Conservation (phyloP, 2,113 vertebrate species). For the Pluvialis apricaria region DNA sequence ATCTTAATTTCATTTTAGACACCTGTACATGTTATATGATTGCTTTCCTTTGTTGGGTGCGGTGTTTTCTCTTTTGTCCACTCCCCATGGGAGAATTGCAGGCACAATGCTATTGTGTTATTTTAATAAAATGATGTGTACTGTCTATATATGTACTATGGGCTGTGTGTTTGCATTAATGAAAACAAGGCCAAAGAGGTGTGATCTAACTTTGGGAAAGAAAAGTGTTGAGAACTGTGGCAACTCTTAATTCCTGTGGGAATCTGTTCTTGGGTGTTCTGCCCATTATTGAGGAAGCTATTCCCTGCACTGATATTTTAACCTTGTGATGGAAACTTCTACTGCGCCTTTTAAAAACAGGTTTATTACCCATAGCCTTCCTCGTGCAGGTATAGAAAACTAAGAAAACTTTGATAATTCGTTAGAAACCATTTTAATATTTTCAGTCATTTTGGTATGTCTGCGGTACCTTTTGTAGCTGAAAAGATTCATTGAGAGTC, state of each 20-base stretch:
- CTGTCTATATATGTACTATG: not conserved
- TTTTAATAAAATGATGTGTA: constrained; percentile 24
- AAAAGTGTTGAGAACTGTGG: not conserved
- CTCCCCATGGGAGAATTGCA: not conserved
- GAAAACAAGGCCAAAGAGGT: not conserved
- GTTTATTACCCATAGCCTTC: not conserved
- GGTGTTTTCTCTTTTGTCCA: constrained; percentile 3
- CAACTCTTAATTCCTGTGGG: not conserved
- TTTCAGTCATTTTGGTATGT: not conserved
- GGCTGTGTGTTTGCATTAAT: not conserved
- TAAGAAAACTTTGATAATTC: not conserved
- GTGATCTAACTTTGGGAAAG: not conserved
- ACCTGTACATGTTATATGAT: not conserved
- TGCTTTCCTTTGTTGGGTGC: constrained; percentile 1
- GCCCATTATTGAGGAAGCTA: not conserved
- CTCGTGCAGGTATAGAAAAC: not conserved
- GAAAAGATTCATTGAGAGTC: not conserved
- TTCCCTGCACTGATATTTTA: not conserved
- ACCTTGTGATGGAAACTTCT: not conserved
- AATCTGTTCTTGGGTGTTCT: not conserved
- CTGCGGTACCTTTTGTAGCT: not conserved
- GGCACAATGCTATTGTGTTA: not conserved
- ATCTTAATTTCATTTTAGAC: constrained; percentile 20
- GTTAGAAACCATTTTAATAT: not conserved
- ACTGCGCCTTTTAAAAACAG: not conserved